Conservation (phyloP, 1,140 invertebrate species). For the Callitettix versicolor region DNA sequence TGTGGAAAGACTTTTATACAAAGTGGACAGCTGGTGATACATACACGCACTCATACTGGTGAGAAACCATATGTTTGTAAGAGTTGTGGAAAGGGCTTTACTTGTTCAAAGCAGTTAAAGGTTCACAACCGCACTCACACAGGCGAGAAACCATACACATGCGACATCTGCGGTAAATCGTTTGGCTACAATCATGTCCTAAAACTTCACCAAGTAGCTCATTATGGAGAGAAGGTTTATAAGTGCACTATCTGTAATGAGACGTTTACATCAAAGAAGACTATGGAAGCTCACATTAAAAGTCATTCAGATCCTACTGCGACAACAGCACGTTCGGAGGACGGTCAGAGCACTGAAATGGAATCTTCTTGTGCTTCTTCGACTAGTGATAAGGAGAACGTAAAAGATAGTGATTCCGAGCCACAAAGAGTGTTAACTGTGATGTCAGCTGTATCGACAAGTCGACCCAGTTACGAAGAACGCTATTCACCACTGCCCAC, state of each 20-base stretch:
- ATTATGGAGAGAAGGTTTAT: slow-evolving; percentile 84
- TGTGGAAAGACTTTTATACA: slow-evolving; percentile 87
- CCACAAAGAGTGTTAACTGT: not conserved
- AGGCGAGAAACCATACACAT: slow-evolving; percentile 64
- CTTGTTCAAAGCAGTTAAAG: slow-evolving; percentile 82
- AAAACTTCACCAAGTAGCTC: slow-evolving; percentile 80
- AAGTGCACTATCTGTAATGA: slow-evolving; percentile 83
- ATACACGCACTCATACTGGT: slow-evolving; percentile 78
- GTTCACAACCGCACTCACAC: slow-evolving; percentile 77
- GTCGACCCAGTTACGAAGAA: not conserved
- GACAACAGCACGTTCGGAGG: slow-evolving; percentile 27
- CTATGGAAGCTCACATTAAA: slow-evolving; percentile 80
- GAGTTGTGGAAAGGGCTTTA: slow-evolving; percentile 75
- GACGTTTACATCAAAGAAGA: slow-evolving; percentile 80
- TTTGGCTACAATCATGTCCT: slow-evolving; percentile 83
- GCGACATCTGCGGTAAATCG: slow-evolving; percentile 68
- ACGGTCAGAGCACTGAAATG: slow-evolving; percentile 24
- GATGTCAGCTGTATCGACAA: slow-evolving; percentile 4
- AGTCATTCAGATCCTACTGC: slow-evolving; percentile 57
- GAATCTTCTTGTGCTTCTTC: slow-evolving; percentile 30
- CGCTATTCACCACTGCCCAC: not conserved
- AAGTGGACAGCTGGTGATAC: slow-evolving; percentile 74
- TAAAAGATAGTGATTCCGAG: slow-evolving; percentile 18
- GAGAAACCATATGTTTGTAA: slow-evolving; percentile 87
- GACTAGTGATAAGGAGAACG: slow-evolving; percentile 38